A percentile compares a stretch with the other conserved stretches of the same genome.
These are phyloP conservation scores for Phaethornis superciliosus DNA, from an alignment of 2,113 vertebrate genomes.

Conservation along the genomic window DNA sequence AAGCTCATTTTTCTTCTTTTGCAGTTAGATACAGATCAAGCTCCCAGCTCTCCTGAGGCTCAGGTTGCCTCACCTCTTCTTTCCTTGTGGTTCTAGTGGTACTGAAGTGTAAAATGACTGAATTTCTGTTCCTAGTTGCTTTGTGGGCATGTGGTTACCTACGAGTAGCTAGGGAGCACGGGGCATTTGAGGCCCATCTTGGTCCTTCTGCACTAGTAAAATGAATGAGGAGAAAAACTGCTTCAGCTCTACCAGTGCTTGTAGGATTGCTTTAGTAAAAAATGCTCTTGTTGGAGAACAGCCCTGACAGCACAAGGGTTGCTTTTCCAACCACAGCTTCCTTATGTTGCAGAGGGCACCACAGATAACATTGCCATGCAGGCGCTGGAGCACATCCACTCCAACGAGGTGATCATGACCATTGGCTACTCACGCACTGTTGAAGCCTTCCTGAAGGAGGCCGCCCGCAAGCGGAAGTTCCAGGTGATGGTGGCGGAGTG, in stretches of 20 bases:
- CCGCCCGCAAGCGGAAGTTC: constrained; percentile 92
- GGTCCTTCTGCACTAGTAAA: not conserved
- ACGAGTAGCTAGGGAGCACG: not conserved
- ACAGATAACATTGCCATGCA: constrained; percentile 95
- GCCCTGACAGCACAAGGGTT: not conserved
- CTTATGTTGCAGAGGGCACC: constrained; percentile 86
- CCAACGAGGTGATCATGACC: constrained; percentile 99
- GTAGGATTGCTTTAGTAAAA: not conserved
- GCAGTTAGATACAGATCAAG: not conserved
- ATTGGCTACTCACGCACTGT: constrained; percentile 92
- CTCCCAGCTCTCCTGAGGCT: not conserved
- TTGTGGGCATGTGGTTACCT: not conserved
- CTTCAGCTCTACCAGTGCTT: not conserved
- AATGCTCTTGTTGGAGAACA: not conserved
- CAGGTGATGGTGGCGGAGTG: constrained; percentile 98
- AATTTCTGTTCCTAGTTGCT: not conserved
- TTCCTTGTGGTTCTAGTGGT: not conserved
- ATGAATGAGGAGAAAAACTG: not conserved
- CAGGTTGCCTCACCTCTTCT: not conserved
- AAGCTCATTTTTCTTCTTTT: not conserved
- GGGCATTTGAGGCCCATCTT: not conserved
- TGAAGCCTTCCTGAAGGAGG: constrained; percentile 93
- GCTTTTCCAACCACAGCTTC: not conserved
- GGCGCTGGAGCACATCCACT: constrained; percentile 97
- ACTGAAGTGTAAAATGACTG: not conserved